Evolutionary conservation across 92 coral and sea anemone species (phyloP), one percentile per base, ranked within the genome.

Genomic region (Umimayanthus chanpuru): DNA sequence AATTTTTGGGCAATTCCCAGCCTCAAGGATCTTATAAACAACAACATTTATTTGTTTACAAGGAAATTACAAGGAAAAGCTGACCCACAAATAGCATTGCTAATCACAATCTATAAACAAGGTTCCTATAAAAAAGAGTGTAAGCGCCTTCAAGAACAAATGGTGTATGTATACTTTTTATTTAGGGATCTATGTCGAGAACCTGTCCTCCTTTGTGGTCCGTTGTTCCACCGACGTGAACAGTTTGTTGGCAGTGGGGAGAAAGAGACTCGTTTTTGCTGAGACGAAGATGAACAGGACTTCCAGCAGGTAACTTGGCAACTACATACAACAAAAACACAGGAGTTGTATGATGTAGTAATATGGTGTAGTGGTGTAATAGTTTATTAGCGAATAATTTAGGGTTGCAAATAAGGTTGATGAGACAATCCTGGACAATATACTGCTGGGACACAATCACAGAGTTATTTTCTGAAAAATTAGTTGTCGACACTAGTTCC

Each of bases 281-380:
- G 99, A 97, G 77, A 97, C 99, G 14, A 97, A 97, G 89, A 97
- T 97, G 99, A 97, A 97, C 93, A 90, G 99, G 29, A 97, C 96
- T 4, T 97, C 99, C 2, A 97, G 99, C 97, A 97, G 99, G 99
- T 97, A 53, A 58, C 16, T 39, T 32, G 43, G 44, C 25, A 61
- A 61, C 68, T 61, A 61, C 7, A 61, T 23, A 61, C 68, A 23
- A 9, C 68, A 61, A 61, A 18, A 23, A 5, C 26, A 56, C 21
- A 56, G 4, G 8, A 15, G 68, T 9, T 56, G 65, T 56, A 16
- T 56, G 15, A 20, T 21, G 5, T 56, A 56, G 2, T 9, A 11
- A 7, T 6, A 6, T 11, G 1, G 0, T 47, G 11, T 11, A 6
- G 10, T 7, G 50, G 11, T 7, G 9, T 7, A 1, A 11, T 9